A percentile compares a stretch with the other conserved stretches of the same genome.
phyloP scores from a whole-genome alignment of 2,888 invertebrate species.

The Ormyrus labotus region DNA sequence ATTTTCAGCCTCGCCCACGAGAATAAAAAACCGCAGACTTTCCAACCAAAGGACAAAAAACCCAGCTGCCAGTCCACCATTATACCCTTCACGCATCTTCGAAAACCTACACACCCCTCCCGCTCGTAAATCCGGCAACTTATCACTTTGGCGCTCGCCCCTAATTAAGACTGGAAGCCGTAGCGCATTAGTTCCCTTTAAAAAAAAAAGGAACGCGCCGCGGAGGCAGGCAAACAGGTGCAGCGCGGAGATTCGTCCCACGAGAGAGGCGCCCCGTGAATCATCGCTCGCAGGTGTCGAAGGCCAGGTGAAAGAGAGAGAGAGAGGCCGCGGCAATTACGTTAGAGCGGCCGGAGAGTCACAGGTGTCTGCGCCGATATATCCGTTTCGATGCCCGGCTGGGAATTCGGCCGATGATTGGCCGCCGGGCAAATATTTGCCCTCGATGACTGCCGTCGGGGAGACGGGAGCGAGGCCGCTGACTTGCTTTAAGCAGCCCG shows the following conservation, averaged over 20 bases:
- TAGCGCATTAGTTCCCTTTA: not conserved
- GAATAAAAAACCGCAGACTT: no score
- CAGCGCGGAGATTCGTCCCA: not conserved
- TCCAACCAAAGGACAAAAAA: no score
- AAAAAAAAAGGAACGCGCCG: no score
- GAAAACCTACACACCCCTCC: not conserved
- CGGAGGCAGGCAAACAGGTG: constrained; percentile 31
- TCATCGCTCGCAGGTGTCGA: constrained; percentile 40
- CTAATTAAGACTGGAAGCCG: constrained; percentile 29
- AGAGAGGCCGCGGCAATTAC: constrained; percentile 12
- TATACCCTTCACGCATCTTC: no score
- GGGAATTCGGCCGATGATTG: not conserved
- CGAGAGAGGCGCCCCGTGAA: constrained; percentile 5
- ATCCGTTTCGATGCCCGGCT: not conserved
- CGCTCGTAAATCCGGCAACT: no score
- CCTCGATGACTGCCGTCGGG: no score
- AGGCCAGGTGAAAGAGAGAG: constrained; percentile 7
- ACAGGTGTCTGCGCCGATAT: constrained; percentile 26
- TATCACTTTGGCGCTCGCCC: not conserved
- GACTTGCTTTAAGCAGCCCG: no score
- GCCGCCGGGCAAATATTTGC: no score
- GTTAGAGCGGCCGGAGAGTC: constrained; percentile 1
- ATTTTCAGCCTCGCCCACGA: no score
- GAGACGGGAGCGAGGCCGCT: no score
- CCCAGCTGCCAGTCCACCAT: no score